Percentiles rank a stretch among this genome's conserved stretches.
Evolutionary conservation across 2,797 vertebrate species (phyloP).

Genomic region (Odontamblyopus rebecca): DNA sequence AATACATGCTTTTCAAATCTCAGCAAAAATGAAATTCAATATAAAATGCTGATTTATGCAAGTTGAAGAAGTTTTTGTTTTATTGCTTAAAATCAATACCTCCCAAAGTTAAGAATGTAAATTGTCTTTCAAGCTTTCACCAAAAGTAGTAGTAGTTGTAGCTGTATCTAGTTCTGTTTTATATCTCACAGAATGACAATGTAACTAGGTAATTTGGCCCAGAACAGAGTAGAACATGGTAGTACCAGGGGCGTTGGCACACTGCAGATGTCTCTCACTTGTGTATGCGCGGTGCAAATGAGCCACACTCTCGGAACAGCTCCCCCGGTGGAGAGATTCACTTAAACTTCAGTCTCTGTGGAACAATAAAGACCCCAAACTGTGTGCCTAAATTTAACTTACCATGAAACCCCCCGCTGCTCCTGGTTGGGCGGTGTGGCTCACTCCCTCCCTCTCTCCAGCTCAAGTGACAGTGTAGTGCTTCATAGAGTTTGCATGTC

Average conservation of each 20-base stretch:
- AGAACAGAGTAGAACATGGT: slow-evolving; percentile 44
- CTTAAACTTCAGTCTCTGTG: slow-evolving; percentile 69
- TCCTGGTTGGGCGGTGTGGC: slow-evolving; percentile 49
- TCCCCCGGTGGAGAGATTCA: slow-evolving; percentile 61
- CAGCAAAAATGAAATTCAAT: slow-evolving; percentile 21
- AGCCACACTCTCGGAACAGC: slow-evolving; percentile 28
- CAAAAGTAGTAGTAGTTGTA: slow-evolving; percentile 27
- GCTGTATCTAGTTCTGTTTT: slow-evolving; percentile 6
- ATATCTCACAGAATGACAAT: slow-evolving; percentile 37
- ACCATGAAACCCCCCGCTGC: slow-evolving; percentile 66
- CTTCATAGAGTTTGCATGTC: slow-evolving; percentile 56
- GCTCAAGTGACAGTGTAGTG: slow-evolving; percentile 33
- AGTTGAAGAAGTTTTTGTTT: slow-evolving; percentile 15
- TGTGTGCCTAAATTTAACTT: slow-evolving; percentile 69
- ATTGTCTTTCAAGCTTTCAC: slow-evolving; percentile 20
- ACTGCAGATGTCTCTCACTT: slow-evolving; percentile 62
- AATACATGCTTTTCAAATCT: slow-evolving; percentile 17
- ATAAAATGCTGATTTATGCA: slow-evolving; percentile 5
- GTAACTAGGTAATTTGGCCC: slow-evolving; percentile 51
- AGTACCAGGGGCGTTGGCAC: slow-evolving; percentile 59
- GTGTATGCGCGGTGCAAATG: slow-evolving; percentile 30
- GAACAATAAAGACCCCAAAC: slow-evolving; percentile 72
- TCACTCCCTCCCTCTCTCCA: slow-evolving; percentile 36
- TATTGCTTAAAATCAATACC: slow-evolving; percentile 36
- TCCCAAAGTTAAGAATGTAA: slow-evolving; percentile 44